Evolutionary conservation across 2,113 vertebrate species (phyloP), one percentile per base, ranked within the genome.

Genomic region (Alligator sinensis): DNA sequence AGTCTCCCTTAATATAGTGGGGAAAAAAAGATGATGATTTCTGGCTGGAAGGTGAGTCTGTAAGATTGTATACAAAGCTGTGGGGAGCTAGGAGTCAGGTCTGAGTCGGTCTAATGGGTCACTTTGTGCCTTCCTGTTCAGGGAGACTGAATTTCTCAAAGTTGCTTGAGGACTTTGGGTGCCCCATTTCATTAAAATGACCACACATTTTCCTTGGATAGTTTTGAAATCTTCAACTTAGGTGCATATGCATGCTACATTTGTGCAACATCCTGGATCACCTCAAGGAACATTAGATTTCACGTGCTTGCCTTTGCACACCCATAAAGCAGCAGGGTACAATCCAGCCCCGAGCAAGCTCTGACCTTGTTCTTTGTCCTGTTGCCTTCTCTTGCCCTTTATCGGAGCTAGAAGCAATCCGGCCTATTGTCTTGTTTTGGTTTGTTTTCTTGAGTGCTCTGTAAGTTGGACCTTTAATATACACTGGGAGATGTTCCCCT

Each of bases 231-330:
- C 87, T 74, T 64, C 88, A n/a, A 64, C 0, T 11, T 96, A 93
- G 93, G 93, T 95, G 90, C 93, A 80, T 55, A 91, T 87, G 91
- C 79, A 90, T 94, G 77, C 88, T 79, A 78, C 77, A 2, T 77
- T 64, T 93, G 87, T 93, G 87, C 90, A 70, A 79, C 93, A 89
- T 79, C 80, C 88, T 84, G 58, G 81, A 95, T 54, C 75, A 70
- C 82, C 68, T 89, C 86, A 89, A 86, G 95, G 90, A 90, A 95
- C 90, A 77, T 96, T 95, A 94, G 81, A 92, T 86, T 92, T 97
- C 86, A 93, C 77, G 87, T 0, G 0, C 63, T 22, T 47, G 47
- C 47, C 47, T 47, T 47, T 47, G 47, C 47, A 47, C 47, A 47
- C 47, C 47, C 47, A 47, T 47, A 47, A 47, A 47, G 47, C 47